phyloP scores from a whole-genome alignment of 2,888 invertebrate species.

The Lamellibrachia satsuma region DNA sequence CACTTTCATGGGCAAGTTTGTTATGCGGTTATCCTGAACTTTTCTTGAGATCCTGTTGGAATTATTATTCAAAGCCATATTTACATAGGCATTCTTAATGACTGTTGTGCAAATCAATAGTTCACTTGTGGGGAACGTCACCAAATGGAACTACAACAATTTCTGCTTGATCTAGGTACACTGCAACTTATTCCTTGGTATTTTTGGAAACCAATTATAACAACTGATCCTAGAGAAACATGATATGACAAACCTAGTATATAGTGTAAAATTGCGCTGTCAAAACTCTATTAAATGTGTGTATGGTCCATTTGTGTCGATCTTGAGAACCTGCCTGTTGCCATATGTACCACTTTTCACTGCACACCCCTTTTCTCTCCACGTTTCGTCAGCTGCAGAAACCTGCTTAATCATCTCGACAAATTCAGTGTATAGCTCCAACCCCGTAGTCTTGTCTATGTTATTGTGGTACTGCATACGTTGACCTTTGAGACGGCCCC shows the following conservation, averaged over 20 bases:
- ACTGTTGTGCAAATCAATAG: not conserved
- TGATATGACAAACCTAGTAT: not conserved
- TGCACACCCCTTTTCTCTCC: constrained; percentile 43
- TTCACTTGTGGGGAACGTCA: not conserved
- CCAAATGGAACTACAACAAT: not conserved
- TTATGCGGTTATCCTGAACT: not conserved
- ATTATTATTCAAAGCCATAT: not conserved
- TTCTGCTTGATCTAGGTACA: not conserved
- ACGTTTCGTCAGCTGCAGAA: constrained; percentile 40
- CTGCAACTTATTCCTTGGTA: not conserved
- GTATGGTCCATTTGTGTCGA: constrained; percentile 30
- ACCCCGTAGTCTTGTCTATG: constrained; percentile 63
- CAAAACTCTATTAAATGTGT: not conserved
- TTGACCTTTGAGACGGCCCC: constrained; percentile 66
- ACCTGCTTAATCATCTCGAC: constrained; percentile 46
- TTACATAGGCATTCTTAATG: not conserved
- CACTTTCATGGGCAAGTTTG: not conserved
- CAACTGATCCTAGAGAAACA: no score
- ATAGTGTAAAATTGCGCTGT: not conserved
- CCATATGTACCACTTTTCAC: constrained; percentile 65
- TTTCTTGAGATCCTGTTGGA: not conserved
- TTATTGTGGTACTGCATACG: constrained; percentile 66
- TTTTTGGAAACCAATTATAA: no score
- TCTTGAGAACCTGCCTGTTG: constrained; percentile 64
- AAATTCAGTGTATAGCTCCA: constrained; percentile 59